Evolutionary conservation across 2,797 vertebrate species (phyloP), one percentile per base, ranked within the genome.

Genomic region (Amphiprion clarkii): DNA sequence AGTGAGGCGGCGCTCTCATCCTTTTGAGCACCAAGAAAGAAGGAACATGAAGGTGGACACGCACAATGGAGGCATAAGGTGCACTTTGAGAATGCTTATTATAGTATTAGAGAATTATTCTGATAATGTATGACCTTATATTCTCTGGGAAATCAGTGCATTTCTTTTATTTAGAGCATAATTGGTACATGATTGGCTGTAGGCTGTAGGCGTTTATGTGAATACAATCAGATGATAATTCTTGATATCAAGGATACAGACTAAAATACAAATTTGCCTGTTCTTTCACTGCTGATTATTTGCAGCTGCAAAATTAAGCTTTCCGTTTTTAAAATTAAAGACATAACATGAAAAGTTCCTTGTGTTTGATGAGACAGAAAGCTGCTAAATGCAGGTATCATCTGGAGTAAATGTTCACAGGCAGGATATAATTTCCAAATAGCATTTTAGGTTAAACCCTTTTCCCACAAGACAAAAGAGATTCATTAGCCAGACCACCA

Each of bases 401-500:
- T 62, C 39, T 17, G 54, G 33, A 59, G 60, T 42, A 29, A 76
- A 70, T 53, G 63, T 19, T 61, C 29, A 65, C 58, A 53, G n/a
- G 63, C 33, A 54, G 19, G 42, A 75, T 48, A 42, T 25, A 46
- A 62, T 83, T 77, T 53, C 56, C 52, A 76, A 75, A 69, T 2
- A 63, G 52, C 39, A 54, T 61, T 74, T 70, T 49, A 60, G 46
- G 19, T 83, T 71, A 40, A 76, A 71, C 7, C 36, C 19, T 51
- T 74, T 76, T 57, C 69, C 79, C 76, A 82, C 42, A 64, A 67
- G 62, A 78, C 56, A 67, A 64, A 63, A 51, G 36, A 62, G 67
- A 74, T 87, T 86, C 40, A 82, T 82, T 82, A 84, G n/a, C 40
- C 36, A 67, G 78, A 79, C 79, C 79, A 68, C 79, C 57, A 74